Evolutionary conservation across 1,140 invertebrate species (phyloP), one percentile per base, ranked within the genome.

Genomic region (Saccostrea echinata): DNA sequence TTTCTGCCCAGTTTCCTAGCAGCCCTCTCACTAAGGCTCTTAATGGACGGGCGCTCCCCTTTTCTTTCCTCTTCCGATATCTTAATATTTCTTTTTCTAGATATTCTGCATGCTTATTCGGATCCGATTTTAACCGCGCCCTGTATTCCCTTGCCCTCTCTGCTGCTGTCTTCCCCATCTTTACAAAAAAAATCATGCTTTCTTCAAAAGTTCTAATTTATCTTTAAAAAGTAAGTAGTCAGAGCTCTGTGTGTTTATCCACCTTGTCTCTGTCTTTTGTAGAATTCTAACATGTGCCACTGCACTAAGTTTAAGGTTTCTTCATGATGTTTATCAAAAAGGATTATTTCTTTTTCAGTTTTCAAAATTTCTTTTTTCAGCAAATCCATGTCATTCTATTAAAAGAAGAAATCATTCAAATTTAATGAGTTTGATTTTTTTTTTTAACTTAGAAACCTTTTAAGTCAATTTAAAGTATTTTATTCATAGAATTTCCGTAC

Each of bases 61-160:
- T 55, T 18, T 81, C 57, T 85, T 35, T 30, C 3, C 61, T 85
- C 55, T 80, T 57, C 82, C 18, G 85, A 84, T 27, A 64, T 18
- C 3, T 71, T n/a, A n/a, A 21, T 80, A 35, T 85, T 57, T 88
- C 84, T 53, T 85, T 85, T 53, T 80, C 2, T 30, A 80, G 21
- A 33, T 88, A 84, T 55, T 88, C 35, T 24, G 27, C 51, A 35
- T 88, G 24, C n/a, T 33, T 51, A 27, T 13, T 12, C 8, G 64
- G 52, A 13, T 88, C 83, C n/a, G 52, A 80, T 82, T 88, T 85
- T 57, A 57, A 61, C 18, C 24, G 9, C 16, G 84, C 81, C 24
- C 83, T 71, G 30, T 85, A 85, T 51, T 52, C 6, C 35, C 76
- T 84, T 51, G 68, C 80, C 24, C 84, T 52, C 55, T 88, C 87